phyloP scores from a whole-genome alignment of 2,888 invertebrate genomes.

The Drosophila setosimentum region DNA sequence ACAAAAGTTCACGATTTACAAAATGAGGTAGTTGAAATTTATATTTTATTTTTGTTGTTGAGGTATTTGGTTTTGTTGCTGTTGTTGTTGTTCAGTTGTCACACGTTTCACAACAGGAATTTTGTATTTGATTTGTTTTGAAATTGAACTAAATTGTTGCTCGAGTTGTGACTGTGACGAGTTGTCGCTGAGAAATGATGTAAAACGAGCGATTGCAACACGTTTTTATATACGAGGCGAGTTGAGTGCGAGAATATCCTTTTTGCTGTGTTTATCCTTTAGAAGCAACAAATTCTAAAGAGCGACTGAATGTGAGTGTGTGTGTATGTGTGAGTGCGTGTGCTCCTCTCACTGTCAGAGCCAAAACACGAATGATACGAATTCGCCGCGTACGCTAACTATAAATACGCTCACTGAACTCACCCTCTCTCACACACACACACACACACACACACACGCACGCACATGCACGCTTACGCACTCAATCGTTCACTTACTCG shows the following conservation, averaged over 20 bases:
- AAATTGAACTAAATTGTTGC: constrained; percentile 33
- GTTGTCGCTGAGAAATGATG: constrained; percentile 71
- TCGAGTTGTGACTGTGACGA: constrained; percentile 67
- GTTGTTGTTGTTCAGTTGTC: constrained; percentile 33
- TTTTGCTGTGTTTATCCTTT: constrained; percentile 66
- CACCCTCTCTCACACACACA: constrained; percentile 50
- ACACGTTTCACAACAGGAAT: constrained; percentile 42
- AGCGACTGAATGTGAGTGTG: constrained; percentile 30
- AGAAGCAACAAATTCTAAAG: constrained; percentile 68
- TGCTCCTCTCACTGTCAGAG: constrained; percentile 82
- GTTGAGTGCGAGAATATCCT: constrained; percentile 58
- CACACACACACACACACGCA: constrained; percentile 24
- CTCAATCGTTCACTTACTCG: constrained; percentile 49
- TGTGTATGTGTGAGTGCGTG: constrained; percentile 25
- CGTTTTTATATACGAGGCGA: constrained; percentile 69
- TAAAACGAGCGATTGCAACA: constrained; percentile 59
- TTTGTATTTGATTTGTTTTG: constrained; percentile 22
- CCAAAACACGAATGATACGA: constrained; percentile 85
- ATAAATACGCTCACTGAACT: constrained; percentile 77
- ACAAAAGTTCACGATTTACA: constrained; percentile 67
- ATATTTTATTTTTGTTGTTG: constrained; percentile 56
- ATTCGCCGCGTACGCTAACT: constrained; percentile 82
- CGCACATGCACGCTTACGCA: constrained; percentile 50
- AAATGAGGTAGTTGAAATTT: constrained; percentile 79
- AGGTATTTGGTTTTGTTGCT: constrained; percentile 70